These are phyloP conservation scores for Danionella cerebrum DNA, from an alignment of 2,113 vertebrate genomes.

Conservation along the genomic window DNA sequence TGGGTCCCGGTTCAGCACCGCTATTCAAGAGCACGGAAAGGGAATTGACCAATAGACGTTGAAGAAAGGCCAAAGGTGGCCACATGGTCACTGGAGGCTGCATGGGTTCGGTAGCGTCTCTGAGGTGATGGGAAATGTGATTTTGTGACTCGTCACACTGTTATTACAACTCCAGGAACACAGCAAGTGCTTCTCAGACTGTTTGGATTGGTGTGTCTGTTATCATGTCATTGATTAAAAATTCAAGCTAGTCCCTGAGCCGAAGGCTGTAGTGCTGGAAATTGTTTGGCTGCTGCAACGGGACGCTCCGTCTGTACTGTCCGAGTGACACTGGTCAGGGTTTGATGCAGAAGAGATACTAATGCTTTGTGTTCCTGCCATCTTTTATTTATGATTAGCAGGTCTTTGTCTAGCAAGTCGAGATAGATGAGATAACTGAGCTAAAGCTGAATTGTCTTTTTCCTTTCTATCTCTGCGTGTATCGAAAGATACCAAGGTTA, in stretches of 20 bases:
- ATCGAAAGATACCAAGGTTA: no score
- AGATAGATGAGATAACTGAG: neutral
- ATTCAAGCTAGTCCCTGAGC: neutral
- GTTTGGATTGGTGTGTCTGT: neutral
- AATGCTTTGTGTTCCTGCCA: neutral
- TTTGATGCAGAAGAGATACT: slow-evolving; percentile 1
- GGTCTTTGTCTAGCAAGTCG: slow-evolving; percentile 29
- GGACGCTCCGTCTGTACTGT: neutral
- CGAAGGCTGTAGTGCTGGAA: neutral
- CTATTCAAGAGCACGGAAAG: slow-evolving; percentile 33
- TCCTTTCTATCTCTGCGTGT: neutral
- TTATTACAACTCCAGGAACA: slow-evolving; percentile 25
- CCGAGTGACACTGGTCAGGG: neutral
- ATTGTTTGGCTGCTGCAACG: no score
- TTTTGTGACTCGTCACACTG: neutral
- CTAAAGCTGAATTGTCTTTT: neutral
- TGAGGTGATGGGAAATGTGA: slow-evolving; percentile 14
- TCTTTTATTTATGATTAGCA: slow-evolving; percentile 34
- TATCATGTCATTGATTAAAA: neutral
- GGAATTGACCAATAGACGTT: neutral
- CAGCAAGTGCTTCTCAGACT: neutral
- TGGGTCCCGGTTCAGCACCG: slow-evolving; percentile 49
- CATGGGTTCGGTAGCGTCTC: slow-evolving; percentile 18
- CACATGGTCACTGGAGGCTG: slow-evolving; percentile 27
- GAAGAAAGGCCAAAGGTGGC: slow-evolving; percentile 31